Evolutionary conservation across 2,113 vertebrate genomes (phyloP), one percentile per base, ranked within the genome.

Genomic region (Ancistrus triradiatus): DNA sequence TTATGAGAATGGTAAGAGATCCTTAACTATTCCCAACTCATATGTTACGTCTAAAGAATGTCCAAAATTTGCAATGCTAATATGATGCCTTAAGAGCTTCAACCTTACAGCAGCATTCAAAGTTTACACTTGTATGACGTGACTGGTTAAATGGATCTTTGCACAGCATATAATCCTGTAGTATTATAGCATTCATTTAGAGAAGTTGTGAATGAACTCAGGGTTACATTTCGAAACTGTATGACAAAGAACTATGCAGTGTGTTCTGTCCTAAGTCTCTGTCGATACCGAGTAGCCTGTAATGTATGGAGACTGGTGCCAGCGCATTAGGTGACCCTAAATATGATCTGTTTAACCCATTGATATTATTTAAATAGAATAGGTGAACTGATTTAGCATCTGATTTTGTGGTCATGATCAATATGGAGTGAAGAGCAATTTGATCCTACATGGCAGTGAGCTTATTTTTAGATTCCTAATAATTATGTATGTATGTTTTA

Each of bases 311-410:
- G 11, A 11, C 6, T n/a, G 21, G n/a, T 25, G 31, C 28, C 31
- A 24, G 13, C 31, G 57, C 42, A 46, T 13, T 19, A 8, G 13
- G 11, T 59, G 40, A 46, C 40, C 57, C 37, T 57, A 35, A 43
- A 21, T 59, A 44, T 21, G 40, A 31, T 44, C 40, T 33, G 28
- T 44, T 46, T 31, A 19, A 44, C 44, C 21, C 33, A 46, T 13
- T 33, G 33, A 63, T 63, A 63, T 63, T 59, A 47, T 59, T 59
- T 59, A 59, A 25, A 21, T 8, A 59, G 43, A 59, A 59, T 59
- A 59, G 57, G 18, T 33, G 11, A 33, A 42, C 57, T 59, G 57
- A 52, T 52, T 44, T n/a, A 53, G 37, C 48, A 43, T 43, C 49
- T 21, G 61, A 43, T 28, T 27, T n/a, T 33, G 49, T 52, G 22